Conservation (phyloP, 2,113 vertebrate species). For the Petroica traversi region DNA sequence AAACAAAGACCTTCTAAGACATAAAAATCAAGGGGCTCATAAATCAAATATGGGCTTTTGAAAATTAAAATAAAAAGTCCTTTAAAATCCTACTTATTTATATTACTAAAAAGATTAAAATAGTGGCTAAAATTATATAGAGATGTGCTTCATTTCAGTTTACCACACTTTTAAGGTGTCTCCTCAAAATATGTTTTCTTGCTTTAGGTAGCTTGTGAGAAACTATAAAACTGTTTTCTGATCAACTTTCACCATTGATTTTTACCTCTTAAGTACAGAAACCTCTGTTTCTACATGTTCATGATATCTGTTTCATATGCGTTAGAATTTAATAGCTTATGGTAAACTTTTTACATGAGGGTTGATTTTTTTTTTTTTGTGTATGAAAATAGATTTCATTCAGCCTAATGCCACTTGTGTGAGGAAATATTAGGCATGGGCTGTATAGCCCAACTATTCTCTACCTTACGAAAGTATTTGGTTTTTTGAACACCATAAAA, state of each 20-base stretch:
- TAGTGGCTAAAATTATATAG: neutral
- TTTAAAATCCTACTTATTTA: neutral
- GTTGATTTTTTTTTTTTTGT: neutral
- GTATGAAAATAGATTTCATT: neutral
- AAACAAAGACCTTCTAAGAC: neutral
- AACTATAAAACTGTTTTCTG: neutral
- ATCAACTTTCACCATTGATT: neutral
- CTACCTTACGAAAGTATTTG: neutral
- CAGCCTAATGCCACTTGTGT: neutral
- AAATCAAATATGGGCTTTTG: neutral
- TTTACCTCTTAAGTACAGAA: neutral
- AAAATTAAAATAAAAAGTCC: neutral
- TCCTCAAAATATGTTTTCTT: neutral
- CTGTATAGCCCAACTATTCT: neutral
- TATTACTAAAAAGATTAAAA: neutral
- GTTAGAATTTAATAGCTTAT: neutral
- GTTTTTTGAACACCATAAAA: neutral
- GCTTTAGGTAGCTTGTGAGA: neutral
- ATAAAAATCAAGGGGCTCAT: neutral
- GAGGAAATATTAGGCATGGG: rapidly evolving
- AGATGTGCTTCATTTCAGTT: neutral
- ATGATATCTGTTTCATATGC: neutral
- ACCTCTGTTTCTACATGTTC: neutral
- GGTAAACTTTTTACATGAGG: neutral
- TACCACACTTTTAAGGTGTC: neutral